phyloP scores from a whole-genome alignment of 2,888 invertebrate species.

The Ectropis crepuscularia region DNA sequence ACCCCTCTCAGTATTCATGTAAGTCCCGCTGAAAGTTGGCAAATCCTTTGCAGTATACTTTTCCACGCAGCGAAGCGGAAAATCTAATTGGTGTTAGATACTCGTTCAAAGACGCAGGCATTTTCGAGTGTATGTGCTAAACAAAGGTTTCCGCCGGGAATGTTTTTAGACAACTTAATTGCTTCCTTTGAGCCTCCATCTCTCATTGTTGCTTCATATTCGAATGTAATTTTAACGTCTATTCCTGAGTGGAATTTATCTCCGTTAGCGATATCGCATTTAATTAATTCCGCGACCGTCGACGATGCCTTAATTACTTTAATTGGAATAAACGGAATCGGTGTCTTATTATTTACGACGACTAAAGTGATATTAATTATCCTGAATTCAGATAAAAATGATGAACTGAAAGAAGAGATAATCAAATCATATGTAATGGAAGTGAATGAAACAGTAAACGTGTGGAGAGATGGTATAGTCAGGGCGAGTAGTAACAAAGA shows the following conservation, averaged over 20 bases:
- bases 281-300: constrained; percentile 33
- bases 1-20: constrained; percentile 40
- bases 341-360: constrained; percentile 23
- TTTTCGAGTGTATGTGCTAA: constrained; percentile 43
- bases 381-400: constrained; percentile 7
- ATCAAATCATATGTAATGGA: background rate
- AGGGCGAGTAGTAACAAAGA: constrained; percentile 35
- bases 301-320: constrained; percentile 29
- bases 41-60: constrained; percentile 58
- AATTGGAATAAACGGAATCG: constrained; percentile 31
- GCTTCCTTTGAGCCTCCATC: constrained; percentile 54
- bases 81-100: constrained; percentile 67
- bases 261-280: constrained; percentile 30
- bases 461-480: constrained; percentile 19
- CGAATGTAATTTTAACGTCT: constrained; percentile 35
- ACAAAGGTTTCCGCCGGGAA: constrained; percentile 52
- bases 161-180: constrained; percentile 59
- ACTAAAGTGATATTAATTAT: constrained; percentile 17
- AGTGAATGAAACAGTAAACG: constrained; percentile 18
- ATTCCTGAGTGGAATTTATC: constrained; percentile 34
- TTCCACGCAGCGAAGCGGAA: constrained; percentile 65
- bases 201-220: constrained; percentile 37
- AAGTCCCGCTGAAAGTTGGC: constrained; percentile 44
- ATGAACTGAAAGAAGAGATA: background rate
- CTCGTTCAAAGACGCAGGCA: constrained; percentile 52